Base-by-base conservation (phyloP, 92 coral and sea anemone species). In the Phenganax marumi region DNA sequence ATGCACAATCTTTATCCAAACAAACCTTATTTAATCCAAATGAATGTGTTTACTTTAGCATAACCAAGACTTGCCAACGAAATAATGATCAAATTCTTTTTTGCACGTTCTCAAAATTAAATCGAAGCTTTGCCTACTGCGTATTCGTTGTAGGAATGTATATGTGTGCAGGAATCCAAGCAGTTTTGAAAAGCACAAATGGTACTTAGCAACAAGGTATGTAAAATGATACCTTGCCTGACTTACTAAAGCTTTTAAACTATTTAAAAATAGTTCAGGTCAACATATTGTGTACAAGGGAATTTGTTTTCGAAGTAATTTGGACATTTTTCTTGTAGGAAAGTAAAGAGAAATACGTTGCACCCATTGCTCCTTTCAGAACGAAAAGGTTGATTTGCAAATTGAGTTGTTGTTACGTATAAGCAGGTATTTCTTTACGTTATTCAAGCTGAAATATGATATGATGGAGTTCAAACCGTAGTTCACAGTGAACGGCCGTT, bases 221-320 rank as follows among this genome's bases (percentile, higher is more conserved):
- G 72, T n/a, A 66, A 66, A 49, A 23, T 66, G 72, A 66, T 66
- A 66, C 17, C 48, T 18, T 64, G 70, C n/a, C n/a, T n/a, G n/a
- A n/a, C n/a, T n/a, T n/a, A 33, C 5, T 33, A 33, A 33, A 33
- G 43, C 3, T 33, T 33, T n/a, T n/a, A n/a, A n/a, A n/a, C n/a
- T n/a, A n/a, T 64, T 8, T 64, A 19, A 64, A 66, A n/a, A 12
- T 14, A n/a, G 19, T 25, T 62, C 22, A 62, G 49, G 72, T 33
- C 72, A 23, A 25, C 72, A 66, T 66, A 33, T 33, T 1, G 43
- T 33, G 43, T 33, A 5, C 43, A 33, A 33, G 43, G 43, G 43
- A 33, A 33, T 33, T 33, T 33, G 43, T 33, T 66, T 19, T 12
- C 6, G 48, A 8, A 39, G 72, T 66, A 0, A 66, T 66, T 66